Conservation (phyloP, 2,888 invertebrate species). For the Protodeltote pygarga region DNA sequence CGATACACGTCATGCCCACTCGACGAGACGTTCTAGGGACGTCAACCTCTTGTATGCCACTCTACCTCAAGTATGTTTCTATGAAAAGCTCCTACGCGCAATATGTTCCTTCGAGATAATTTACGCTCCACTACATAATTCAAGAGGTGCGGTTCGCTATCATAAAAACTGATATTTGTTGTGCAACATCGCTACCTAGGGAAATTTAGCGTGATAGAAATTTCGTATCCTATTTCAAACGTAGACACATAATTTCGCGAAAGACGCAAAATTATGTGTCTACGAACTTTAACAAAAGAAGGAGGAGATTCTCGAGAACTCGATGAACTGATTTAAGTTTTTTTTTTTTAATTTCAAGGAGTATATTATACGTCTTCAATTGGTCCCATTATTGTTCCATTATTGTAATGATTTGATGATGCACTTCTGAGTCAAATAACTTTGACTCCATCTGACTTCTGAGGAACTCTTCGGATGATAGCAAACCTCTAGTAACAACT, state of each 20-base stretch:
- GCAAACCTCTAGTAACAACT: too few species aligned
- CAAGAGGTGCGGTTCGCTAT: conserved; percentile 49
- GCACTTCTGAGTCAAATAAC: too few species aligned
- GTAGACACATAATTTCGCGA: conserved; percentile 5
- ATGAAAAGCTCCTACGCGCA: conserved; percentile 73
- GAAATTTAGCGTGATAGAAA: conserved; percentile 48
- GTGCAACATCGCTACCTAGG: conserved; percentile 49
- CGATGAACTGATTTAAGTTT: too few species aligned
- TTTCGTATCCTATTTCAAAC: conserved; percentile 15
- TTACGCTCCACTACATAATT: conserved; percentile 64
- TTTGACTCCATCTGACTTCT: too few species aligned
- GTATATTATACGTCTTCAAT: too few species aligned
- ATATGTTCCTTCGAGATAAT: conserved; percentile 68
- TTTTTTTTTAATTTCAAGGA: too few species aligned
- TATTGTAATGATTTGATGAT: too few species aligned
- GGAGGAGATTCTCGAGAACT: too few species aligned
- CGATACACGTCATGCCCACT: conserved; percentile 54
- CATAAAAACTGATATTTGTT: conserved; percentile 55
- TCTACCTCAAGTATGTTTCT: conserved; percentile 70
- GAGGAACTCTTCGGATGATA: too few species aligned
- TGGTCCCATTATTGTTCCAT: too few species aligned
- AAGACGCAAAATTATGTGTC: too few species aligned
- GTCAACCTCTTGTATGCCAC: conserved; percentile 67
- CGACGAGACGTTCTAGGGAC: conserved; percentile 57
- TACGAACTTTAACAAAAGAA: too few species aligned